These are phyloP conservation scores for Phylloscopus collybita DNA, from an alignment of 2,797 vertebrate genomes.

Conservation along the genomic window DNA sequence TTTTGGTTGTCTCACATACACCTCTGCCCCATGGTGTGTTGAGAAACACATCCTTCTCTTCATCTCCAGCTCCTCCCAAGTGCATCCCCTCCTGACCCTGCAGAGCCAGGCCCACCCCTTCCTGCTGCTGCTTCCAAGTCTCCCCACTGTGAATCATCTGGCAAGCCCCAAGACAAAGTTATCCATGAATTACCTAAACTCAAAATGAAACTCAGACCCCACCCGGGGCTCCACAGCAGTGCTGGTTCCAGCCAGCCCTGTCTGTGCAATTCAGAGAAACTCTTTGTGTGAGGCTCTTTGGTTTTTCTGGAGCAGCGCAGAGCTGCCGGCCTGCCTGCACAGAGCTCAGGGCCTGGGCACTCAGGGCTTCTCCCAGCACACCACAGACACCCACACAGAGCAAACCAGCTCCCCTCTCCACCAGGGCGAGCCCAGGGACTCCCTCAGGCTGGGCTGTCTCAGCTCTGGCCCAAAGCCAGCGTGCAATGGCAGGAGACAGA, in stretches of 20 bases:
- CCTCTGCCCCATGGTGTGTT: background rate
- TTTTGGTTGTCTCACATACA: background rate
- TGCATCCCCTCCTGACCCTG: background rate
- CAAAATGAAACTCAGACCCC: background rate
- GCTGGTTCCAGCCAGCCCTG: background rate
- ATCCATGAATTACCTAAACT: background rate
- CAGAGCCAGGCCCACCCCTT: background rate
- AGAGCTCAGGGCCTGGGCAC: background rate
- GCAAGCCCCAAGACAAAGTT: background rate
- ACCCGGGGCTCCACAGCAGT: background rate
- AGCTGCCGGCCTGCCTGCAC: background rate
- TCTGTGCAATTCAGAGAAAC: background rate
- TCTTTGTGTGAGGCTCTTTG: background rate
- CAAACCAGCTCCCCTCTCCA: background rate
- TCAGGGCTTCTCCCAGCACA: background rate
- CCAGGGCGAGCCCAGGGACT: background rate
- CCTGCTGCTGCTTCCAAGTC: background rate
- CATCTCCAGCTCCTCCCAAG: background rate
- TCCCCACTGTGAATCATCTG: background rate
- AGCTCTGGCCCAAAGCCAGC: background rate
- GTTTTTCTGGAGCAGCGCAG: background rate
- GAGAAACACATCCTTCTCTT: background rate
- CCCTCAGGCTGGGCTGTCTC: background rate
- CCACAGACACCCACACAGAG: background rate
- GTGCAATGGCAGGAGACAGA: background rate